Evolutionary conservation across 1,140 invertebrate species (phyloP), one percentile per base, ranked within the genome.

Genomic region (Yoshiicerus persimilis): DNA sequence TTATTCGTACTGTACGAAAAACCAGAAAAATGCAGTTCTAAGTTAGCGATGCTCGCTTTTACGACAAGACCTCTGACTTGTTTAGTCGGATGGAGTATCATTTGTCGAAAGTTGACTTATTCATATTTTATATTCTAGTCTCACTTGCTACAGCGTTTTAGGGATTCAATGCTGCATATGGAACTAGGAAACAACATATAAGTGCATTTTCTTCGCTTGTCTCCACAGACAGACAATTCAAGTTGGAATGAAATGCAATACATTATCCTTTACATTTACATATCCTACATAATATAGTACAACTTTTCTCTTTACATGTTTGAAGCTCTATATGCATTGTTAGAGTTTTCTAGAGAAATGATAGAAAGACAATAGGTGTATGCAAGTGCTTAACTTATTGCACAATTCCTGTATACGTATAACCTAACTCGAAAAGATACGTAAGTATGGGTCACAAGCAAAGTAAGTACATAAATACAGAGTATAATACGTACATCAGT

Each of bases 81-180:
- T n/a, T 56, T n/a, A 0, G 47, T 56, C 47, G 47, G 20, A 4
- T 47, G 8, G 47, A 56, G 25, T 70, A 30, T 32, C 66, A 30
- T 70, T 70, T 70, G 30, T 70, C 66, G 66, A 70, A 70, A 23
- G 25, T 13, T 70, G 66, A 70, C 27, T 32, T 80, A 36, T 80
- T 38, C 75, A 80, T 80, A 80, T 80, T 80, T 80, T 80, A 80
- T 80, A 80, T 80, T 80, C 75, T 38, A 36, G 75, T 80, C 75
- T 80, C 16, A 38, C 16, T 20, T 32, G 10, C 20, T n/a, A 36
- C 62, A 66, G 6, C 32, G 23, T 80, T 80, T 32, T 32, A 20
- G n/a, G 34, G 32, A 34, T 80, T 4, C 34, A 38, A 20, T 80
- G 34, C 30, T 80, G 32, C 13, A 80, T 36, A 80, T 16, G 23